Evolutionary conservation across 30 jellyfish, hydroid and myxozoan genomes (phyloP).

Genomic region (Hydractinia symbiolongicarpus): DNA sequence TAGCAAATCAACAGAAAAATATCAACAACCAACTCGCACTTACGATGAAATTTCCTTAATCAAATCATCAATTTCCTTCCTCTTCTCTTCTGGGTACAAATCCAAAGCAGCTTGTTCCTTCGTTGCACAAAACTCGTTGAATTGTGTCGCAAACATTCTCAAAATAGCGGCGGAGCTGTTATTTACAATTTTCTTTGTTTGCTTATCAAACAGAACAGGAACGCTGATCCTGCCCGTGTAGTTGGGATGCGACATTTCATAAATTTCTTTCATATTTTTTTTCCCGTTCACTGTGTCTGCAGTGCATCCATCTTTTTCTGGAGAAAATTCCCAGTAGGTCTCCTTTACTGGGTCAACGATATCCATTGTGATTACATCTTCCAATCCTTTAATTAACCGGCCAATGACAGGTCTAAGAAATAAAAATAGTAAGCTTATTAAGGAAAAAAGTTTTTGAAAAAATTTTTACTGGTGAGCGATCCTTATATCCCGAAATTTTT

Average conservation of each 20-base stretch:
- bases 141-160: constrained; percentile 70
- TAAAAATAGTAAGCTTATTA: background rate
- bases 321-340: constrained; percentile 70
- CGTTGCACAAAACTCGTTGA: constrained; percentile 51
- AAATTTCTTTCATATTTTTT: constrained; percentile 43
- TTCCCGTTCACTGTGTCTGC: constrained; percentile 58
- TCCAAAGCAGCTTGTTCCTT: constrained; percentile 51
- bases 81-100: constrained; percentile 58
- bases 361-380: constrained; percentile 63
- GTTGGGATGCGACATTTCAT: constrained; percentile 69
- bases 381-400: constrained; percentile 46
- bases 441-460: background rate
- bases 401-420: constrained; percentile 34
- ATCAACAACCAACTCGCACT: too few relatives aligned
- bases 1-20: too few relatives aligned
- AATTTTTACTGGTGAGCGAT: background rate
- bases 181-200: constrained; percentile 59
- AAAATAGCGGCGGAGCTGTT: constrained; percentile 76
- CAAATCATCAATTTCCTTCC: constrained; percentile 63
- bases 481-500: too few relatives aligned
- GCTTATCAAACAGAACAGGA: constrained; percentile 84
- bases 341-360: constrained; percentile 50
- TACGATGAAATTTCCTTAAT: constrained; percentile 3
- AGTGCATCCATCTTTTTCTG: constrained; percentile 45
- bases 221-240: constrained; percentile 73